A percentile compares a stretch with the other conserved stretches of the same genome.
phyloP scores from a whole-genome alignment of 2,113 vertebrate genomes.

The Ellobius talpinus region DNA sequence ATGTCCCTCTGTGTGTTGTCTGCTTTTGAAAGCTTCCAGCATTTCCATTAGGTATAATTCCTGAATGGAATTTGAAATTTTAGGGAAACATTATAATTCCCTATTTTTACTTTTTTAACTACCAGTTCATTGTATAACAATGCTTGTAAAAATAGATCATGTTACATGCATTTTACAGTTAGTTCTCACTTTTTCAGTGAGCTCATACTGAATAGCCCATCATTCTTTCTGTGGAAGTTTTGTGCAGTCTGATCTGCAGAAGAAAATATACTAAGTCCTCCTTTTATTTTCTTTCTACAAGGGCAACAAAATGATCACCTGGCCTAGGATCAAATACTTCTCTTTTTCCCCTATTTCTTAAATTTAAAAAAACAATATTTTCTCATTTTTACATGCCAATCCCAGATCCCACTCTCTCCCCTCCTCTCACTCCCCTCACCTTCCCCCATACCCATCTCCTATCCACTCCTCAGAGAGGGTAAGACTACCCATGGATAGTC shows the following conservation, averaged over 20 bases:
- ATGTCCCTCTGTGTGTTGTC: not conserved
- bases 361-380: no score
- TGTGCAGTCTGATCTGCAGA: not conserved
- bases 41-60: not conserved
- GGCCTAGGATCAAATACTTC: not conserved
- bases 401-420: no score
- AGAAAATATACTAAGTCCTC: not conserved
- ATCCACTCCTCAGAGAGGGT: no score
- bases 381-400: no score
- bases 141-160: not conserved
- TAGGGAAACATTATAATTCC: not conserved
- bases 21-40: not conserved
- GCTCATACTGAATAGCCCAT: not conserved
- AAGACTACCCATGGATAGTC: no score
- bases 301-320: not conserved
- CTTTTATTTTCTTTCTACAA: not conserved
- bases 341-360: no score
- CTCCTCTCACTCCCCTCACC: no score
- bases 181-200: not conserved
- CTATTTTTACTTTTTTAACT: not conserved
- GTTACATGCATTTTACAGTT: not conserved
- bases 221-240: constrained; percentile 8
- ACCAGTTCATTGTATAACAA: not conserved
- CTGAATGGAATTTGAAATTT: constrained; percentile 20
- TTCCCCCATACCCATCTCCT: no score